Evolutionary conservation across 2,797 vertebrate species (phyloP), one percentile per base, ranked within the genome.

Genomic region (Enteromius unitaeniatus): DNA sequence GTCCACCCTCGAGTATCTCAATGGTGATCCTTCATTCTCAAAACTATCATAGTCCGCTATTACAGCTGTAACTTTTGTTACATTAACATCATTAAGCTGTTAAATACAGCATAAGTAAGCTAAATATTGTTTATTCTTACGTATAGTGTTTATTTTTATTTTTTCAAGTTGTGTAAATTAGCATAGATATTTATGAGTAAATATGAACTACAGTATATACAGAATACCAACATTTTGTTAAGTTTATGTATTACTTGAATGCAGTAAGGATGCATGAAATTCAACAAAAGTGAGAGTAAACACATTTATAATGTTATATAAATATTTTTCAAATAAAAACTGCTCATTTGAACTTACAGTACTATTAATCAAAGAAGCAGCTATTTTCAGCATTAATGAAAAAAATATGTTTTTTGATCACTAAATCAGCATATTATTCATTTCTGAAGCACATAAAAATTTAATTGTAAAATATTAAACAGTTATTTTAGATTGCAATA

Each of bases 21-120:
- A 6, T 77, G 8, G 23, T 28, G 64, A 78, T 78, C 17, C 10
- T 78, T 78, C 40, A n/a, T 78, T 31, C 23, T 64, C 23, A 64
- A 78, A 78, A 47, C 37, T 47, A 26, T 78, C 42, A 31, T 78
- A 28, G 58, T 58, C 55, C 21, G 28, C 11, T 14, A 51, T 73
- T 31, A 34, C 34, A 31, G 15, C 45, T 19, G 3, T 74, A 74
- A 49, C 23, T 26, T 70, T 1, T 26, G 14, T 70, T 70, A 26
- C 4, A 19, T 19, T 21, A 51, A 21, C 42, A 31, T 9, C 47
- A 51, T 51, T 73, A 4, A 51, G 17, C 9, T 11, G 10, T 73
- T 70, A 9, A 47, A 70, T 26, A 40, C 37, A 40, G 7, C 8
- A 3, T 26, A 7, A 3, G 13, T 47, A 49, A 19, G 8, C 2